These are phyloP conservation scores for Syngnathus scovelli DNA, from an alignment of 2,113 vertebrate species.

Conservation along the genomic window DNA sequence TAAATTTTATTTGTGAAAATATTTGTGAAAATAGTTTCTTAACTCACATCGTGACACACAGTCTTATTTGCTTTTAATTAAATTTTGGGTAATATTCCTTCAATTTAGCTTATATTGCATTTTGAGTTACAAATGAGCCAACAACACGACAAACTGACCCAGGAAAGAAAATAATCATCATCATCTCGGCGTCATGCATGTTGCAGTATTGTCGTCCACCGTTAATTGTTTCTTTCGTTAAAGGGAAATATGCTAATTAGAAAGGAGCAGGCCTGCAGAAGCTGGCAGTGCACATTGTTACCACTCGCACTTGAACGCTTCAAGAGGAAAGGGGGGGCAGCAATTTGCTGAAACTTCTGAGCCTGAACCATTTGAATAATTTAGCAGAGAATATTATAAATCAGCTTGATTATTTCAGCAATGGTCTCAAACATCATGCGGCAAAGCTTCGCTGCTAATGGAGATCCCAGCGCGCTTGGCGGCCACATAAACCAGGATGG, in stretches of 20 bases:
- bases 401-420: slow-evolving; percentile 54
- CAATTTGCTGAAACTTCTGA: slow-evolving; percentile 63
- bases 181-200: slow-evolving; percentile 12
- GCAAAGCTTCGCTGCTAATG: slow-evolving; percentile 33
- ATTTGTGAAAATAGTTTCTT: too few species aligned
- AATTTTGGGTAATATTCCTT: background rate
- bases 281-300: slow-evolving; percentile 45
- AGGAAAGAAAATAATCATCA: background rate
- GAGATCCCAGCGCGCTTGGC: slow-evolving; percentile 37
- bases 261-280: slow-evolving; percentile 33
- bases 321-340: slow-evolving; percentile 20
- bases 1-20: too few species aligned
- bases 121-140: background rate
- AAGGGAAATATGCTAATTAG: slow-evolving; percentile 28
- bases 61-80: too few species aligned
- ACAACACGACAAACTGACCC: background rate
- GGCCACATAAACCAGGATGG: background rate
- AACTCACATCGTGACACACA: too few species aligned
- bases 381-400: slow-evolving; percentile 51
- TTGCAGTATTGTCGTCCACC: background rate
- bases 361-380: slow-evolving; percentile 65
- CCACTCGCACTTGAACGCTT: slow-evolving; percentile 31
- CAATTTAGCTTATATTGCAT: background rate
- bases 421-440: slow-evolving; percentile 26
- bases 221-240: slow-evolving; percentile 26